These are phyloP conservation scores for Oreochromis aureus DNA, from an alignment of 2,113 vertebrate genomes.

Conservation along the genomic window DNA sequence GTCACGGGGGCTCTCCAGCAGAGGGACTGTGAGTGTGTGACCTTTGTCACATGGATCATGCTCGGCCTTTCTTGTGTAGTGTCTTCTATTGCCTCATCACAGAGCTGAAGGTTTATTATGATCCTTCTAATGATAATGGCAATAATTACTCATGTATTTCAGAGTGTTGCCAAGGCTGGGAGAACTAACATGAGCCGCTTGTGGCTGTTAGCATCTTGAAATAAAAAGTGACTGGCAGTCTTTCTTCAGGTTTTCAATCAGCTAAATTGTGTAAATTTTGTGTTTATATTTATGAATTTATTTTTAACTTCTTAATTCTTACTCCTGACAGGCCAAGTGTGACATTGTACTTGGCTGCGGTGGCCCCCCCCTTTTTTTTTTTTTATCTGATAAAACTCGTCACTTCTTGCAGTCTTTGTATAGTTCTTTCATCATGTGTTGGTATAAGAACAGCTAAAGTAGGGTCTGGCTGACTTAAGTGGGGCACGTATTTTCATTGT, in stretches of 20 bases:
- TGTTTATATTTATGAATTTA: background rate
- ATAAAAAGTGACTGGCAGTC: background rate
- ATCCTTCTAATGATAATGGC: background rate
- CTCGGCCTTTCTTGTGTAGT: background rate
- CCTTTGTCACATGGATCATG: background rate
- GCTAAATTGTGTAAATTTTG: background rate
- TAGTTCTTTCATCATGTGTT: background rate
- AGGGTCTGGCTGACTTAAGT: background rate
- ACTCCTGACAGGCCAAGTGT: background rate
- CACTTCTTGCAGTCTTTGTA: background rate
- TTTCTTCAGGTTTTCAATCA: background rate
- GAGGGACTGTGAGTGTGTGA: background rate
- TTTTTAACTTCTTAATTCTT: background rate
- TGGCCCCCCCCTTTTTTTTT: rapidly evolving
- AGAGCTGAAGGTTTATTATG: slow-evolving; percentile 15
- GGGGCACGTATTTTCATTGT: background rate
- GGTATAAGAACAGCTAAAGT: background rate
- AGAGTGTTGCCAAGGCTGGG: background rate
- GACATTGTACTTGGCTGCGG: background rate
- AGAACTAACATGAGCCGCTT: background rate
- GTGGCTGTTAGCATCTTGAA: background rate
- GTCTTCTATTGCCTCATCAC: background rate
- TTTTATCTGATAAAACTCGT: background rate
- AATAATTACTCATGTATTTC: slow-evolving; percentile 13
- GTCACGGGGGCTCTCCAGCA: background rate